phyloP scores from a whole-genome alignment of 2,797 vertebrate genomes.

The Sebastes minor region DNA sequence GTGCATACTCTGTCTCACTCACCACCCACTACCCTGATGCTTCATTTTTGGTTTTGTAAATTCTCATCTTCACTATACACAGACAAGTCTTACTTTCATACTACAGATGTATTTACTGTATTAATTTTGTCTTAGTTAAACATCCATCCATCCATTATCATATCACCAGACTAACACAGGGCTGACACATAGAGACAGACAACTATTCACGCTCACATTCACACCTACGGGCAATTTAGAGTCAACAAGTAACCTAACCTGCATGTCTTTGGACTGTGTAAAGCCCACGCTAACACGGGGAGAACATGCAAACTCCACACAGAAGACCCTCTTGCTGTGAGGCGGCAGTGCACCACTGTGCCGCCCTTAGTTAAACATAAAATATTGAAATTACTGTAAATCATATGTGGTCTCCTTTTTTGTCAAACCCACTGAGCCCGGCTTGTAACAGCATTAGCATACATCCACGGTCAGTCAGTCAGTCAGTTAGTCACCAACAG shows the following conservation, averaged over 20 bases:
- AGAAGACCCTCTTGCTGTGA: too few relatives aligned
- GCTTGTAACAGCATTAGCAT: background rate
- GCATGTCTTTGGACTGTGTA: too few relatives aligned
- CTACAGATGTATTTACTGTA: background rate
- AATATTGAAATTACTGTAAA: background rate
- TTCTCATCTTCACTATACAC: background rate
- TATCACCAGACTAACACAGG: too few relatives aligned
- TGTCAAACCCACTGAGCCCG: background rate
- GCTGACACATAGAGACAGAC: too few relatives aligned
- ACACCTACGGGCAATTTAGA: too few relatives aligned
- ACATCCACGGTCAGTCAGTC: background rate
- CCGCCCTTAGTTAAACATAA: background rate
- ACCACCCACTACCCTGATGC: background rate
- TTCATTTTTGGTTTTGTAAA: background rate
- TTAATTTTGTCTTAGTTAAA: background rate
- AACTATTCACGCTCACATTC: accelerated
- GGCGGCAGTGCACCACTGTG: too few relatives aligned
- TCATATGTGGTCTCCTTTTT: background rate
- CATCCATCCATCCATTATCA: too few relatives aligned
- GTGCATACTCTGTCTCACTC: background rate
- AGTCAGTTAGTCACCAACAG: background rate
- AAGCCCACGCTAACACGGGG: too few relatives aligned
- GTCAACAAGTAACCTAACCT: too few relatives aligned
- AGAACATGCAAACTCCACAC: too few relatives aligned
- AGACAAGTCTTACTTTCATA: background rate